These are phyloP conservation scores for Folsomia candida DNA, from an alignment of 2,888 invertebrate species.

Conservation along the genomic window DNA sequence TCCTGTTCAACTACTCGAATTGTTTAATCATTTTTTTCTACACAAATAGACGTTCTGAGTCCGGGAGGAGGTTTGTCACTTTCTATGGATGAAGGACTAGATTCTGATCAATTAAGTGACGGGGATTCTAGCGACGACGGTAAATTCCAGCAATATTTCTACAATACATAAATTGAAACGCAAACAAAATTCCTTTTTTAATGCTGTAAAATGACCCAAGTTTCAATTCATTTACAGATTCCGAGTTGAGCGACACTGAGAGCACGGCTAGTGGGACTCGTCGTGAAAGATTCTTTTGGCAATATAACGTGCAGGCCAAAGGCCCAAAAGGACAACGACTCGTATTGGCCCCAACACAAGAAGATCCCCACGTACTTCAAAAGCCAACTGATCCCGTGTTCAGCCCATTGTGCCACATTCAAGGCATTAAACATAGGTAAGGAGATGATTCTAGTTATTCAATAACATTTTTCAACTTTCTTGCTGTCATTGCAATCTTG, in stretches of 20 bases:
- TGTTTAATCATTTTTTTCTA: slow-evolving; percentile 8
- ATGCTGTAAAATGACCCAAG: neutral
- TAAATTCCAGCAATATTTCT: slow-evolving; percentile 10
- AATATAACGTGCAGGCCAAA: slow-evolving; percentile 97
- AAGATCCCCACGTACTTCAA: slow-evolving; percentile 87
- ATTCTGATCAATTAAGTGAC: slow-evolving; percentile 52
- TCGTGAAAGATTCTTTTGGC: slow-evolving; percentile 87
- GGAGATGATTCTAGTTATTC: too few relatives aligned
- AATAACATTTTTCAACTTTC: neutral
- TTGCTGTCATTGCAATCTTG: neutral
- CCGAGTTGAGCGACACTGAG: slow-evolving; percentile 50
- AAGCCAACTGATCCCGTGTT: slow-evolving; percentile 94
- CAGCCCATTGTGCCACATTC: slow-evolving; percentile 83
- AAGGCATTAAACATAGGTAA: slow-evolving; percentile 84
- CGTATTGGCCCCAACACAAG: slow-evolving; percentile 76
- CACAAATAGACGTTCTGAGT: slow-evolving; percentile 68
- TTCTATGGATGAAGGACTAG: slow-evolving; percentile 64
- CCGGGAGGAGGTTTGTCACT: slow-evolving; percentile 60
- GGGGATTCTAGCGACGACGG: slow-evolving; percentile 50
- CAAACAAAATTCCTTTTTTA: neutral
- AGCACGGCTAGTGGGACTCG: slow-evolving; percentile 48
- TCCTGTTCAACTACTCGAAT: neutral
- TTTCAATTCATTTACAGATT: slow-evolving; percentile 37
- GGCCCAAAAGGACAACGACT: slow-evolving; percentile 92
- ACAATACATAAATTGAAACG: neutral